Evolutionary conservation across 2,113 vertebrate genomes (phyloP).

Genomic region (Alethe diademata): DNA sequence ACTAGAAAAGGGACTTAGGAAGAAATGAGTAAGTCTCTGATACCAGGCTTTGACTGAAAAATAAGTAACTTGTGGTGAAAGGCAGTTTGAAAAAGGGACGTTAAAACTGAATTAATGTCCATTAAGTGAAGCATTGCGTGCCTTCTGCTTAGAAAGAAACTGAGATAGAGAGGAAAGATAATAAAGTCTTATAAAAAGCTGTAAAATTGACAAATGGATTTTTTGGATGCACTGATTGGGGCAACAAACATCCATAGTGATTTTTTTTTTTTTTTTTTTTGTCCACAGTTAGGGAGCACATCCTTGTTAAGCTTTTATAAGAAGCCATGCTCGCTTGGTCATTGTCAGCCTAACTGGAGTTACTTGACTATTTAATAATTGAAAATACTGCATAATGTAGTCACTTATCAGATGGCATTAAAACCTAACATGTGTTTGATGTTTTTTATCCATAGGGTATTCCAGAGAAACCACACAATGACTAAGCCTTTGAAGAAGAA

Average conservation of each 20-base stretch:
- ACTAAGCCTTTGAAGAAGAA: slow-evolving; percentile 64
- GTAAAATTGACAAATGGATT: not conserved
- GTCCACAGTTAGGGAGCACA: rapidly evolving
- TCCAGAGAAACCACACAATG: slow-evolving; percentile 88
- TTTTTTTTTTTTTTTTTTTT: not conserved
- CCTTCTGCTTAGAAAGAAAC: not conserved
- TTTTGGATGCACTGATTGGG: not conserved
- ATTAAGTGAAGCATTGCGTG: not conserved
- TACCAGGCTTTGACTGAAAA: not conserved
- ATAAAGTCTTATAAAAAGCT: not conserved
- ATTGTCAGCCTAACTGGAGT: not conserved
- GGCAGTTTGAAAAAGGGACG: not conserved
- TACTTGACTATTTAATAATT: not conserved
- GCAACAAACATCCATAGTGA: not conserved
- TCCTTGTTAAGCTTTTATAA: not conserved
- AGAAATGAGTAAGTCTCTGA: not conserved
- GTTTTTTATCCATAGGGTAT: slow-evolving; percentile 75
- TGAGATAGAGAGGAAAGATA: not conserved
- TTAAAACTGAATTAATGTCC: not conserved
- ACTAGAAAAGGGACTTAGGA: not conserved
- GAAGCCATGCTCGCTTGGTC: not conserved
- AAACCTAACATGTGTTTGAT: not conserved
- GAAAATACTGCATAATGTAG: not conserved
- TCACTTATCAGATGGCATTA: not conserved
- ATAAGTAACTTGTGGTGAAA: not conserved